Conservation (phyloP, 2,797 vertebrate genomes). For the Australoheros facetus region DNA sequence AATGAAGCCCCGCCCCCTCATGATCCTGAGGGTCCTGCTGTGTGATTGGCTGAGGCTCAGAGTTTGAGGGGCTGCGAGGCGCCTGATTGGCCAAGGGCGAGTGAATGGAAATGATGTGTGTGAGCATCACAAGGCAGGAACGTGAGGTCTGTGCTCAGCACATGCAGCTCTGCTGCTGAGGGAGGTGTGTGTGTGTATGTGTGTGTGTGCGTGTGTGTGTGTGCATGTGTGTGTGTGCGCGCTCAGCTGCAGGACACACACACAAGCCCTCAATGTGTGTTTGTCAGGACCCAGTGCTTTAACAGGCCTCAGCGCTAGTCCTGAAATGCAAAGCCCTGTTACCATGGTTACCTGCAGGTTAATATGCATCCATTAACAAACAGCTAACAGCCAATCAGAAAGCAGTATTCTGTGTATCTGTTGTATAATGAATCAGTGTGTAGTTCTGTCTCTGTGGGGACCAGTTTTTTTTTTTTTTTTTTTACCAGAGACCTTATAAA, state of each 20-base stretch:
- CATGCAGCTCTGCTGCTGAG: not conserved
- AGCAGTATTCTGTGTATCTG: not conserved
- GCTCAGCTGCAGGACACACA: not conserved
- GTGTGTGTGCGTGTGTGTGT: no score
- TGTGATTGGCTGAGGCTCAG: conserved; percentile 48
- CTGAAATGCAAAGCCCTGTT: not conserved
- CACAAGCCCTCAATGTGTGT: not conserved
- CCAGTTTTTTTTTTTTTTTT: not conserved
- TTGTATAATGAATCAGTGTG: not conserved
- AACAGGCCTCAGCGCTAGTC: not conserved
- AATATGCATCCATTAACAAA: not conserved
- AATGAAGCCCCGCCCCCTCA: conserved; percentile 54
- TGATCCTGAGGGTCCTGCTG: conserved; percentile 9
- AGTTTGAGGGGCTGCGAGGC: not conserved
- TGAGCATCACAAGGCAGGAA: conserved; percentile 65
- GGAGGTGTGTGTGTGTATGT: not conserved
- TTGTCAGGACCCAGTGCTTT: not conserved
- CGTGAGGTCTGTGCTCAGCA: conserved; percentile 54
- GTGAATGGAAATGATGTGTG: conserved; percentile 36
- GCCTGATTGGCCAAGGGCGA: conserved; percentile 46
- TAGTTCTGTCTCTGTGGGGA: not conserved
- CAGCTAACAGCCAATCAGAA: not conserved
- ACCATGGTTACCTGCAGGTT: not conserved
- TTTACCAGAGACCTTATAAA: not conserved
- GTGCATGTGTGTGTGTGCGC: not conserved